Evolutionary conservation across 2,797 vertebrate genomes (phyloP).

Genomic region (Tenualosa ilisha): DNA sequence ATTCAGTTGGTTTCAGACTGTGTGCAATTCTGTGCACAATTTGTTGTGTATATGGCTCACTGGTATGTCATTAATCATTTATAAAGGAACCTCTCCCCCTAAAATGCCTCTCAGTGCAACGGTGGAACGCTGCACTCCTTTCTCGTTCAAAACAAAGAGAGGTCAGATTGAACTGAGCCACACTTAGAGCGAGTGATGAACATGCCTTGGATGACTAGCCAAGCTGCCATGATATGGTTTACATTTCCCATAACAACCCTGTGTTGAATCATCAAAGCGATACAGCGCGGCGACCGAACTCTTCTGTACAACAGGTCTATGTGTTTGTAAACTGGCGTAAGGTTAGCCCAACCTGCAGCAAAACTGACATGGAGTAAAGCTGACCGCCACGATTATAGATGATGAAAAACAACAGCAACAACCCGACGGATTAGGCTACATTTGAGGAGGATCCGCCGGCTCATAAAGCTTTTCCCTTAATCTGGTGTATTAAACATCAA

Average conservation of each 20-base stretch:
- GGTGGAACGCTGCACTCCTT: neutral
- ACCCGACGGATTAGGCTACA: neutral
- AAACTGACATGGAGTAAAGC: neutral
- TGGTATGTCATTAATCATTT: neutral
- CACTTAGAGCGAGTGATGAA: neutral
- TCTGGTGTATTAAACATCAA: neutral
- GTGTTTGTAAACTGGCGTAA: neutral
- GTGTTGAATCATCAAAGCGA: neutral
- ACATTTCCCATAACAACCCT: neutral
- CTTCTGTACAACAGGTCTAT: neutral
- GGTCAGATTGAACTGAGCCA: neutral
- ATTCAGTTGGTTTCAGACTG: too few species aligned
- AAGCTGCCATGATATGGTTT: neutral
- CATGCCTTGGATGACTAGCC: neutral
- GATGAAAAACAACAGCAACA: neutral
- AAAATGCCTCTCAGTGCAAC: neutral
- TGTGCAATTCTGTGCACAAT: neutral
- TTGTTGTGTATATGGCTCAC: neutral
- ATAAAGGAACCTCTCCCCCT: neutral
- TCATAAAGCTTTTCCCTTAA: neutral
- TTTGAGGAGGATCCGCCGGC: neutral
- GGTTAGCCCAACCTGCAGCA: neutral
- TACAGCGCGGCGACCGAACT: neutral
- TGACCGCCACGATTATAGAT: constrained; percentile 5
- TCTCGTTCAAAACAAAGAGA: neutral